phyloP scores from a whole-genome alignment of 2,888 invertebrate species.

The Gymnoscelis rufifasciata region DNA sequence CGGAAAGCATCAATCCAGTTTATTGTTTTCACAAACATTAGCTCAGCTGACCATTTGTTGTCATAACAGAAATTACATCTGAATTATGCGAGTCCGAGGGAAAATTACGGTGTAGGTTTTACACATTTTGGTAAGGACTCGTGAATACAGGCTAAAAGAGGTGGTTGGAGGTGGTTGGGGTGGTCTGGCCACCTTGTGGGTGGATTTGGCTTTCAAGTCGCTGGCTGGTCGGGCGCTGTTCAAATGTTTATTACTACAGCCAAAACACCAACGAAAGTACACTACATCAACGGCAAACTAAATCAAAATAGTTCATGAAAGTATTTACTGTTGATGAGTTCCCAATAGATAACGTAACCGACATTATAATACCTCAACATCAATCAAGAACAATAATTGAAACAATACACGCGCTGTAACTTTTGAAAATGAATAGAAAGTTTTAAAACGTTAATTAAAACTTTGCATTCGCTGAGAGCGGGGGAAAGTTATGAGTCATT shows the following conservation, averaged over 20 bases:
- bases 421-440: slow-evolving; percentile 56
- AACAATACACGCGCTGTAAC: slow-evolving; percentile 45
- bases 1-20: slow-evolving; percentile 17
- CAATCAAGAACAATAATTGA: slow-evolving; percentile 41
- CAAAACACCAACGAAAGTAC: slow-evolving; percentile 40
- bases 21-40: slow-evolving; percentile 28
- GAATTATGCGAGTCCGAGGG: slow-evolving; percentile 53
- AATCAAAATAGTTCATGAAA: too few species aligned
- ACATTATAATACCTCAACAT: slow-evolving; percentile 26
- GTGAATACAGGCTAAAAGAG: slow-evolving; percentile 57
- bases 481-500: slow-evolving; percentile 45
- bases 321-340: too few species aligned
- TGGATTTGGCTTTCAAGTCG: slow-evolving; percentile 27
- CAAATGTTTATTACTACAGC: slow-evolving; percentile 66
- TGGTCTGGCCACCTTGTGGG: slow-evolving; percentile 11
- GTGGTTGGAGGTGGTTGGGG: slow-evolving; percentile 36
- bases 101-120: slow-evolving; percentile 33
- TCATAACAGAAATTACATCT: slow-evolving; percentile 54
- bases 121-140: slow-evolving; percentile 50
- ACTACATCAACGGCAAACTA: slow-evolving; percentile 11
- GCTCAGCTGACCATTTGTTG: slow-evolving; percentile 60
- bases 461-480: slow-evolving; percentile 48
- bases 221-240: slow-evolving; percentile 38
- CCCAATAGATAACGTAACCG: too few species aligned
- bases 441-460: slow-evolving; percentile 64